A percentile compares a stretch with the other conserved stretches of the same genome.
Evolutionary conservation across 1,140 invertebrate species (phyloP).

Genomic region (Nephila pilipes): DNA sequence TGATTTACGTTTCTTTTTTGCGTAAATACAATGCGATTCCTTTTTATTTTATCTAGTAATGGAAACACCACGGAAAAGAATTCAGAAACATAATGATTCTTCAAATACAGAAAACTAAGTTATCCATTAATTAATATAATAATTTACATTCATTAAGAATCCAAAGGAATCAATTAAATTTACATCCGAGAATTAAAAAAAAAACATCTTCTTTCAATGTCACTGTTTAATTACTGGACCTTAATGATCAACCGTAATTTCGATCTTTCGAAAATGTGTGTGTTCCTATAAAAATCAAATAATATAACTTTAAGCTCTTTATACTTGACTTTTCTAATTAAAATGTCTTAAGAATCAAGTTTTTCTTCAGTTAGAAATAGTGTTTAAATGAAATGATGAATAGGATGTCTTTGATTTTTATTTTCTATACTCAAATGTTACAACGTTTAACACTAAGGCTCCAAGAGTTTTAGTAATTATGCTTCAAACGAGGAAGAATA

Average conservation of each 20-base stretch:
- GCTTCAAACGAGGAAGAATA: not conserved
- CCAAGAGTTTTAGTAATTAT: not conserved
- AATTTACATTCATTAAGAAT: too few species aligned
- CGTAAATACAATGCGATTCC: too few species aligned
- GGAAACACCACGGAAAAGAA: too few species aligned
- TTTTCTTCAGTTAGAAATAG: not conserved
- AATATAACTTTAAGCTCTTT: not conserved
- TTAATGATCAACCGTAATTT: constrained; percentile 10
- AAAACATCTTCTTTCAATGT: not conserved
- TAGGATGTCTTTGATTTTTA: not conserved
- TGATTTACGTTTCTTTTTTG: too few species aligned
- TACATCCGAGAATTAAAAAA: too few species aligned
- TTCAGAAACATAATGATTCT: too few species aligned
- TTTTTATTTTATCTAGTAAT: too few species aligned
- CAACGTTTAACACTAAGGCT: not conserved
- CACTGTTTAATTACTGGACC: not conserved
- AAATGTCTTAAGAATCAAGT: not conserved
- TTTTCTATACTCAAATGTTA: not conserved
- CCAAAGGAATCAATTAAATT: too few species aligned
- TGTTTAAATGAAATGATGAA: not conserved
- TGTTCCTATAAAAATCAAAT: not conserved
- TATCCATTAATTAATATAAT: too few species aligned
- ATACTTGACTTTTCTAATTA: constrained; percentile 9
- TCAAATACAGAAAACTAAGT: too few species aligned
- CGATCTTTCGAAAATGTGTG: not conserved